Conservation (phyloP, 1,140 invertebrate species). For the Hyphantria cunea region DNA sequence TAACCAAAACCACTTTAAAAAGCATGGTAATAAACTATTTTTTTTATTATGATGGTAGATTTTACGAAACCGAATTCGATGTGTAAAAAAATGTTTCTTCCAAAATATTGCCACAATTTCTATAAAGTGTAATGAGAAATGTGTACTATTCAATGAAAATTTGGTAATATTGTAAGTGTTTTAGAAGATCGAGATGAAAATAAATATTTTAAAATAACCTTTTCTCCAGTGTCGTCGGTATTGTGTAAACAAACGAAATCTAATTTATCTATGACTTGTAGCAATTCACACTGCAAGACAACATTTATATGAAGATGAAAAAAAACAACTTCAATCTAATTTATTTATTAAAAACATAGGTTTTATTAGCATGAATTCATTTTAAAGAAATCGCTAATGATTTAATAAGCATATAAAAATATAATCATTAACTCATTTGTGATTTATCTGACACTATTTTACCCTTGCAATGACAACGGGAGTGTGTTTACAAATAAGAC, state of each 20-base stretch:
- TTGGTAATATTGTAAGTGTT: conserved; percentile 40
- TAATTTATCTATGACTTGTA: conserved; percentile 6
- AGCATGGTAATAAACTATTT: conserved; percentile 24
- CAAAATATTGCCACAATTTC: conserved; percentile 71
- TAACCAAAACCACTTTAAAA: conserved; percentile 17
- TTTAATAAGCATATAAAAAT: no score
- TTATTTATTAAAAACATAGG: no score
- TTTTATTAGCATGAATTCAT: no score
- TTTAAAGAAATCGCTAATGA: no score
- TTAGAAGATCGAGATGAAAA: conserved; percentile 14
- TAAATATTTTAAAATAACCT: conserved; percentile 8
- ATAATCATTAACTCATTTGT: no score
- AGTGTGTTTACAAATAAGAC: no score
- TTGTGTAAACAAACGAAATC: conserved; percentile 1
- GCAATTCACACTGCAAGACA: conserved; percentile 6
- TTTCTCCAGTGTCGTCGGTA: conserved; percentile 11
- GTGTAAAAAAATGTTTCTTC: conserved; percentile 57
- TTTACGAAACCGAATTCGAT: conserved; percentile 69
- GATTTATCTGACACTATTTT: no score
- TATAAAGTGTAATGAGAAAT: conserved; percentile 46
- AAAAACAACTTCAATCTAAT: no score
- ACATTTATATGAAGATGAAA: no score
- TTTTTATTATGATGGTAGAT: conserved; percentile 50
- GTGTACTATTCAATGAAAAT: conserved; percentile 48
- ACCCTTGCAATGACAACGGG: no score